Evolutionary conservation across 2,797 vertebrate genomes (phyloP).

Genomic region (Anniella stebbinsi): DNA sequence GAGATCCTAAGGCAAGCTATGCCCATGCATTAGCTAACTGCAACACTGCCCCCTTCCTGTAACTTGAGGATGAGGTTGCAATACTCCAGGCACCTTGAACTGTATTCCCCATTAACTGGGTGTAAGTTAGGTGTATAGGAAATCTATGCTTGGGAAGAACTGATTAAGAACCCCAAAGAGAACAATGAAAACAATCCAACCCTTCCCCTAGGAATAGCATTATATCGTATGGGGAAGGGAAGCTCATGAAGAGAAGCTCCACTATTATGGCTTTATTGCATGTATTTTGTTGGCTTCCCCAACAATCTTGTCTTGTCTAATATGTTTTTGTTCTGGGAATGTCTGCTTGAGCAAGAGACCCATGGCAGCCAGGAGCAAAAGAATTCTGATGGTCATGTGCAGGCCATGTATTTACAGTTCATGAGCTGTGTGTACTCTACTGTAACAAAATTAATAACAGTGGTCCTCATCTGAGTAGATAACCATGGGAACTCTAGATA

Average conservation of each 20-base stretch:
- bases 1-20: too few relatives aligned
- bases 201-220: not conserved
- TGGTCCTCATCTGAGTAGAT: not conserved
- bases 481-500: not conserved
- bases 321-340: not conserved
- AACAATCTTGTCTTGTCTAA: not conserved
- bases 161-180: slow-evolving; percentile 3
- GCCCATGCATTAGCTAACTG: too few relatives aligned
- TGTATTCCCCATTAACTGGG: slow-evolving; percentile 49
- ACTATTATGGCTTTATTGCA: not conserved
- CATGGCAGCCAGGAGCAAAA: not conserved
- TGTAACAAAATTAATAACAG: not conserved
- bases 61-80: too few relatives aligned
- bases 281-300: not conserved
- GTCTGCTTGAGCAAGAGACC: not conserved
- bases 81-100: slow-evolving; percentile 30
- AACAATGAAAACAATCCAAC: not conserved
- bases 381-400: not conserved
- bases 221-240: not conserved
- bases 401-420: not conserved
- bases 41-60: too few relatives aligned
- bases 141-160: not conserved
- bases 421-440: not conserved
- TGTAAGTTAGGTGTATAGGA: not conserved
- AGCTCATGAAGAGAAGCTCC: not conserved